phyloP scores from a whole-genome alignment of 1,140 invertebrate genomes.

The Bombus soroeensis region DNA sequence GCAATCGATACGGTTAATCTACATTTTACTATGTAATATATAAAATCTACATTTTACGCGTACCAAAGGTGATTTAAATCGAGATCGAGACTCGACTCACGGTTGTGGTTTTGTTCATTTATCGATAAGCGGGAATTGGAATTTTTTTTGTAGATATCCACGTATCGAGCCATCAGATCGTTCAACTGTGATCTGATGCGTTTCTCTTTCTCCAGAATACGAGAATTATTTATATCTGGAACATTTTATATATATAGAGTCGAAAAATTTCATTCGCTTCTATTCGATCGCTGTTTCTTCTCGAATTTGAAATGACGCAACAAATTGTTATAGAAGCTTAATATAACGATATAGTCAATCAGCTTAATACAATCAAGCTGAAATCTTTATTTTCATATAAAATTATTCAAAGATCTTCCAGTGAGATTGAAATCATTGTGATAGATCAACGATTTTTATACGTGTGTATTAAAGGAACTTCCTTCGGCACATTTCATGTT shows the following conservation, averaged over 20 bases:
- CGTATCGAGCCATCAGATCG: conserved; percentile 3
- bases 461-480: too few species aligned
- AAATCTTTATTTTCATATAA: too few species aligned
- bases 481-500: too few species aligned
- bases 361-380: too few species aligned
- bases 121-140: conserved; percentile 31
- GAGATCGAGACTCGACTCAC: background rate
- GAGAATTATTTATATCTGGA: conserved; percentile 2
- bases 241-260: background rate
- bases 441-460: too few species aligned
- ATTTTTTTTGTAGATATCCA: background rate
- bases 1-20: background rate
- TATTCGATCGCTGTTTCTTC: background rate
- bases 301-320: background rate
- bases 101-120: background rate
- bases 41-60: background rate
- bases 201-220: background rate
- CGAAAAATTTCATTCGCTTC: conserved; percentile 14
- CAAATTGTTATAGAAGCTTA: background rate
- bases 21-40: background rate
- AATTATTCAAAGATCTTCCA: too few species aligned
- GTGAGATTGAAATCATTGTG: too few species aligned
- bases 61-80: background rate
- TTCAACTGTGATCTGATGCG: background rate
- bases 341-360: too few species aligned